Base-by-base conservation (phyloP, 2,113 vertebrate species). In the Vombatus ursinus region DNA sequence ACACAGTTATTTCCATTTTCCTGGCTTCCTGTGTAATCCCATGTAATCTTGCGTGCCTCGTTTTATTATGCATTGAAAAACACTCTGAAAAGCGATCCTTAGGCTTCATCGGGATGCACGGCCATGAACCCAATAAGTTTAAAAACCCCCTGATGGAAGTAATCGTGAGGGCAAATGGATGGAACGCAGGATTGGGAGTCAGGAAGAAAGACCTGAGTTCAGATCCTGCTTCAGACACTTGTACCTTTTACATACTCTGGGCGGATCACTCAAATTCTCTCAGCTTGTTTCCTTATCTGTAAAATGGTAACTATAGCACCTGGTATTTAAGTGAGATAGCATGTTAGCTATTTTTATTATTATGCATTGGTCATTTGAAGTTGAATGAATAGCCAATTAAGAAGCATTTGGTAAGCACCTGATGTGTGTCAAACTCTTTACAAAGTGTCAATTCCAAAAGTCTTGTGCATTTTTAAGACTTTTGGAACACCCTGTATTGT, bases 1-100 rank as follows among this genome's bases (percentile, higher is more conserved):
- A 6, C 1, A 19, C 37, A 1, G 0, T n/a, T 16, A n/a, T n/a
- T n/a, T 19, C 12, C 0, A 6, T n/a, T n/a, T 19, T 37, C 61
- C 61, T n/a, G 37, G 12, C 14, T 77, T 5, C 31, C 37, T 77
- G 61, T 37, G 37, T 77, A 77, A n/a, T 2, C 37, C 12, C 37
- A 6, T n/a, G 61, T n/a, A n/a, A 77, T n/a, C 5, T 16, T 19
- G 1, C 12, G 14, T n/a, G 14, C 37, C 1, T 84, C 6, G 37
- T 44, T 44, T 84, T 84, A 44, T 23, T 8, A 8, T 84, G 68
- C 68, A 44, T 44, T 19, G 37, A 23, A 84, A 68, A 84, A 22
- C 4, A 19, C 16, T 8, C 14, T 22, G 68, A 84, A 84, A 84
- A 84, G 4, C 1, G 68, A 6, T 44, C n/a, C 68, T 14, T 44